A percentile compares a stretch with the other conserved stretches of the same genome.
Evolutionary conservation across 2,888 invertebrate species (phyloP).

Genomic region (Tetrapedia diversipes): DNA sequence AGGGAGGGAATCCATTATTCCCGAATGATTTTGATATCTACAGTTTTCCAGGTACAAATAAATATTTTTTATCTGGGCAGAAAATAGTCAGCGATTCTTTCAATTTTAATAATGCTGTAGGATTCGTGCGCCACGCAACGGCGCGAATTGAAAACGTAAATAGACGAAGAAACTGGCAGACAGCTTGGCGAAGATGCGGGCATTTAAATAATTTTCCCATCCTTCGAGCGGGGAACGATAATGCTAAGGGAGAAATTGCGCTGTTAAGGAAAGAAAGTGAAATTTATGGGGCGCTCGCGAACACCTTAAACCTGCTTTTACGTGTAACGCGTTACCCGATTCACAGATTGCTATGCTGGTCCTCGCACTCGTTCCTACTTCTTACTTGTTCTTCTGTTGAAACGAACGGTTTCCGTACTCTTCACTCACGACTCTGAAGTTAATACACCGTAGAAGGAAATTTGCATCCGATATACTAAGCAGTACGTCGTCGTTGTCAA

Average conservation of each 20-base stretch:
- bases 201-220: slow-evolving; percentile 56
- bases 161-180: slow-evolving; percentile 44
- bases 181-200: slow-evolving; percentile 32
- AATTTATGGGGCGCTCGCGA: slow-evolving; percentile 39
- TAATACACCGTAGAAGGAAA: not conserved
- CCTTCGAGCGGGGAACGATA: slow-evolving; percentile 26
- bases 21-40: too few species aligned
- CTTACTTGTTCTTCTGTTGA: not conserved
- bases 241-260: slow-evolving; percentile 17
- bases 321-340: slow-evolving; percentile 16
- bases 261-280: slow-evolving; percentile 44
- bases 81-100: too few species aligned
- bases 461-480: not conserved
- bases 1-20: too few species aligned
- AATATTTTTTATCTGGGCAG: too few species aligned
- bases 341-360: slow-evolving; percentile 18
- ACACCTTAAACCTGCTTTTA: slow-evolving; percentile 33
- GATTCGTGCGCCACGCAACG: not conserved
- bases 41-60: too few species aligned
- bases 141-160: slow-evolving; percentile 23
- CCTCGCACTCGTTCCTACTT: not conserved
- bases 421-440: too few species aligned
- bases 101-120: too few species aligned
- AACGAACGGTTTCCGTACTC: not conserved
- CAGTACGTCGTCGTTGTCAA: too few species aligned